A percentile compares a stretch with the other conserved stretches of the same genome.
These are phyloP conservation scores for Parnassius mnemosyne DNA, from an alignment of 2,888 invertebrate genomes.

Conservation along the genomic window DNA sequence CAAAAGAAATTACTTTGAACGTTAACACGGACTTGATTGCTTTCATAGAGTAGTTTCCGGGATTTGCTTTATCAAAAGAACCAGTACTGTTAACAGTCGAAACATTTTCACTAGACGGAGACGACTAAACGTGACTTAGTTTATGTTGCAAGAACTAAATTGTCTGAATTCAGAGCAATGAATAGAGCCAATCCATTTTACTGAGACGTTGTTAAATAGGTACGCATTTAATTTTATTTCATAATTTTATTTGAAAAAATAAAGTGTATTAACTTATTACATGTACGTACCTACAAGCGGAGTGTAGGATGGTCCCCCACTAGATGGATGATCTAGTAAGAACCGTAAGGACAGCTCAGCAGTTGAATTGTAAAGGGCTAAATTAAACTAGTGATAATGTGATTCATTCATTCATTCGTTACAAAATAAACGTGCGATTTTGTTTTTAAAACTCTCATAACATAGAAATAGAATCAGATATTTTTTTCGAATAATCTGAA, in stretches of 20 bases:
- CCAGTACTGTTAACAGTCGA: conserved; percentile 45
- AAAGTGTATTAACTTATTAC: no score
- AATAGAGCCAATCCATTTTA: conserved; percentile 37
- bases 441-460: no score
- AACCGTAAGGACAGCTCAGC: no score
- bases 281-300: no score
- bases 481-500: no score
- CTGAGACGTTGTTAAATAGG: conserved; percentile 15
- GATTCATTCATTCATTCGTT: no score
- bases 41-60: conserved; percentile 58
- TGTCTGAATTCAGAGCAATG: conserved; percentile 51
- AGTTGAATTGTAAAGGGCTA: no score
- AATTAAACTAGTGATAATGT: no score
- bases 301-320: no score
- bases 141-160: conserved; percentile 44
- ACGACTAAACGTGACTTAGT: conserved; percentile 52
- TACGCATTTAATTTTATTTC: not conserved
- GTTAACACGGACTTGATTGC: conserved; percentile 66
- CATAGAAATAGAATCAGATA: no score
- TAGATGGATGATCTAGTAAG: no score
- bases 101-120: conserved; percentile 51
- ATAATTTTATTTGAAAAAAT: not conserved
- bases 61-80: conserved; percentile 54
- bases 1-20: conserved; percentile 66
- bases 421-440: no score